phyloP scores from a whole-genome alignment of 2,113 vertebrate genomes.

The Odobenus rosmarus region DNA sequence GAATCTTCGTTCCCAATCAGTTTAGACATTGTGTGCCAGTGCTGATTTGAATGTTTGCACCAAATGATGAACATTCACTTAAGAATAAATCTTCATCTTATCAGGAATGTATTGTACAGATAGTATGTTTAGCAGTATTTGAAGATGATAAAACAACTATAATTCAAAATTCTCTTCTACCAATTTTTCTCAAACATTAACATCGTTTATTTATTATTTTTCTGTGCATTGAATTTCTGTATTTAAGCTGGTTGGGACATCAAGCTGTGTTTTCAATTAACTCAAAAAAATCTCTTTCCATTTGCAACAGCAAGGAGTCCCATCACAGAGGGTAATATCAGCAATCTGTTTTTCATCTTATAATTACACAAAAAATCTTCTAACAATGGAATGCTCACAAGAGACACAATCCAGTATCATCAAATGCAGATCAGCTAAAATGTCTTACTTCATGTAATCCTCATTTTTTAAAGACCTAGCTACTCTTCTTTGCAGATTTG shows the following conservation, averaged over 20 bases:
- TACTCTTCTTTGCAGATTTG: slow-evolving; percentile 28
- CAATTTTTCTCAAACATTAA: slow-evolving; percentile 9
- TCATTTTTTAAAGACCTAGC: background rate
- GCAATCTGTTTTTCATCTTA: slow-evolving; percentile 73
- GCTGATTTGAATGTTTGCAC: background rate
- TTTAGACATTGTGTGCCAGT: background rate
- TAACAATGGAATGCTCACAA: background rate
- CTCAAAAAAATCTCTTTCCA: slow-evolving; percentile 48
- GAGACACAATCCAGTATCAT: slow-evolving; percentile 39
- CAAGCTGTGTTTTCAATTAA: slow-evolving; percentile 81
- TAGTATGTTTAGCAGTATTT: background rate
- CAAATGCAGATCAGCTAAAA: background rate
- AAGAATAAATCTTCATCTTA: background rate
- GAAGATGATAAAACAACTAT: background rate
- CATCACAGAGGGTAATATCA: slow-evolving; percentile 65
- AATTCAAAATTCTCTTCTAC: background rate
- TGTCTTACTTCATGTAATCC: background rate
- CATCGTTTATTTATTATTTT: slow-evolving; percentile 59
- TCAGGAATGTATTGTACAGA: background rate
- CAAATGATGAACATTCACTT: background rate
- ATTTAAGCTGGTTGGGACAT: slow-evolving; percentile 72
- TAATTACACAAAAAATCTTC: slow-evolving; percentile 56
- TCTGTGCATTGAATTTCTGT: slow-evolving; percentile 68
- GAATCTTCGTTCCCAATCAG: background rate
- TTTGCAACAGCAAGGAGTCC: slow-evolving; percentile 69